Conservation (phyloP, 1,140 invertebrate species). For the Zaprionus gabonicus region DNA sequence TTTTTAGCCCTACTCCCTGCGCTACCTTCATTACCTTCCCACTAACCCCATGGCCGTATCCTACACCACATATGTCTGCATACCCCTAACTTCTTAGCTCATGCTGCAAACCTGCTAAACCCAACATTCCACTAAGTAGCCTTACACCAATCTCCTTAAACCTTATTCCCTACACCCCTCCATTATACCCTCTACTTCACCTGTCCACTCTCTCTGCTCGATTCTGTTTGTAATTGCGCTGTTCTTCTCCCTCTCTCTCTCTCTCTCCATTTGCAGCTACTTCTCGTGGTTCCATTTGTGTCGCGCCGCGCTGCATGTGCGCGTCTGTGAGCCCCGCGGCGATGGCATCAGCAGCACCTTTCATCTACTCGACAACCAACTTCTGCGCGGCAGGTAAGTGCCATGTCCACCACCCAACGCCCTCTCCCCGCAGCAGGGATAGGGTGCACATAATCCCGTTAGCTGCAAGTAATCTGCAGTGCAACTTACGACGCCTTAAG, state of each 20-base stretch:
- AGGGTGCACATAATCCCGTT: not conserved
- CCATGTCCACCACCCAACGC: not conserved
- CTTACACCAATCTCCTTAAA: not conserved
- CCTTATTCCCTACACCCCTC: not conserved
- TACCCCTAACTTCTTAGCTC: not conserved
- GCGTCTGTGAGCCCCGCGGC: constrained; percentile 87
- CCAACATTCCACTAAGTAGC: not conserved
- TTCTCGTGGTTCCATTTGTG: constrained; percentile 88
- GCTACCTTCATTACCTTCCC: not conserved
- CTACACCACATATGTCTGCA: not conserved
- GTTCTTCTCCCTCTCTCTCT: constrained; percentile 19
- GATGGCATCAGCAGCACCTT: constrained; percentile 87
- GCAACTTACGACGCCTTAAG: constrained; percentile 19
- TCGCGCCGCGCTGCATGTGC: constrained; percentile 86
- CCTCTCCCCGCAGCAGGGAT: no score
- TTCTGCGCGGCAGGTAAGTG: constrained; percentile 86
- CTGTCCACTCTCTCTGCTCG: not conserved
- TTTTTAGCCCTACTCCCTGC: not conserved
- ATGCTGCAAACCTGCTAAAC: not conserved
- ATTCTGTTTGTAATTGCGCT: constrained; percentile 26
- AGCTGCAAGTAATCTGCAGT: constrained; percentile 29
- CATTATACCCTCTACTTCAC: not conserved
- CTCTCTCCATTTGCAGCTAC: constrained; percentile 85
- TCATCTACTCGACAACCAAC: constrained; percentile 87
- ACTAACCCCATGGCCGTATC: no score